These are phyloP conservation scores for Diarsia mendica DNA, from an alignment of 2,888 invertebrate genomes.

Conservation along the genomic window DNA sequence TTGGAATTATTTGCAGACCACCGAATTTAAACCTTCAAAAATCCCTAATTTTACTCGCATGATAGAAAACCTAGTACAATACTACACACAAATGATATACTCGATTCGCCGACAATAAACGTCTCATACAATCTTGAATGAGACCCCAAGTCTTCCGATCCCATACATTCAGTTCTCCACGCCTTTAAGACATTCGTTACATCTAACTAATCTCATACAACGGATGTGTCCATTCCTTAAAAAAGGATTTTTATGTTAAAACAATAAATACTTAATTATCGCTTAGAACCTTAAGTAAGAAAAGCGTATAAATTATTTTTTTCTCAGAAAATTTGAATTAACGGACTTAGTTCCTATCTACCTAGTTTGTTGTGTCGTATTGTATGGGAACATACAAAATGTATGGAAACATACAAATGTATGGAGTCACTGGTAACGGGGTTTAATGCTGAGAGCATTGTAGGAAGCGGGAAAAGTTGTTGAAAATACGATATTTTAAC, in stretches of 20 bases:
- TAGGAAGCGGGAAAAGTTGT: background rate
- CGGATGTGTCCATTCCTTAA: conserved; percentile 75
- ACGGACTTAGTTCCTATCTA: conserved; percentile 83
- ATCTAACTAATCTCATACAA: conserved; percentile 86
- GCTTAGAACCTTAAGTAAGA: conserved; percentile 88
- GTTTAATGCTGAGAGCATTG: conserved; percentile 5
- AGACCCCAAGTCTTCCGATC: conserved; percentile 33
- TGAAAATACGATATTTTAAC: background rate
- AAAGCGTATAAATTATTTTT: conserved; percentile 85
- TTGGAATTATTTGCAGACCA: background rate
- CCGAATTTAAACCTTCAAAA: background rate
- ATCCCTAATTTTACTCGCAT: conserved; percentile 1
- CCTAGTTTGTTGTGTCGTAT: conserved; percentile 65
- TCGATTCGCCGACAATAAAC: conserved; percentile 21
- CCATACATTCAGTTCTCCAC: conserved; percentile 50
- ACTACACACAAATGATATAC: conserved; percentile 31
- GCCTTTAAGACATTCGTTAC: conserved; percentile 68
- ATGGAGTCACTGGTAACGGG: conserved; percentile 59
- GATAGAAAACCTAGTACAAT: conserved; percentile 2
- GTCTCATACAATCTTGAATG: conserved; percentile 40
- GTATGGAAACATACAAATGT: conserved; percentile 61
- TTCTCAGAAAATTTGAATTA: conserved; percentile 77
- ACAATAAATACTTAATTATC: conserved; percentile 87
- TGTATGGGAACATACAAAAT: conserved; percentile 66
- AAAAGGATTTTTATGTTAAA: conserved; percentile 69